Evolutionary conservation across 2,888 invertebrate genomes (phyloP), one percentile per base, ranked within the genome.

Genomic region (Aricia artaxerxes): DNA sequence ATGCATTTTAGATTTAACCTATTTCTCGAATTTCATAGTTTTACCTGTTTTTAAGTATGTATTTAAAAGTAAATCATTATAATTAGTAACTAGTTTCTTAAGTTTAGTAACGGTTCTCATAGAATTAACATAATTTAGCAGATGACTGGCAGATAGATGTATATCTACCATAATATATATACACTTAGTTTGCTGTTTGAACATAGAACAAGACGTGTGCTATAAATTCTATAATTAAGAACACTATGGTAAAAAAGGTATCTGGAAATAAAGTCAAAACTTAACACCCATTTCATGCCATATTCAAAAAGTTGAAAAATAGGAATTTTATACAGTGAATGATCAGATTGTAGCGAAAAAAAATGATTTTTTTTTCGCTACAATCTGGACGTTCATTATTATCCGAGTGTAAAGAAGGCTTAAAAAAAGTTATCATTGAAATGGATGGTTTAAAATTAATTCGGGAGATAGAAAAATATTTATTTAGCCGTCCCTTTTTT

Each of bases 71-170:
- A 69, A 35, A 38, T 69, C 16, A 35, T 38, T 69, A 35, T 69
- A 69, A 69, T 69, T 69, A 69, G 35, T 69, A 35, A 69, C 69
- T 35, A 35, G 35, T 69, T 64, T 4, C 31, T 11, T 31, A 64
- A 9, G 35, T 69, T 64, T 13, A 44, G 44, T 44, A 69, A 31
- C 35, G 69, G 35, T 31, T 35, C 13, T 69, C 4, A 69, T 69
- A 69, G 13, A 5, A 69, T 38, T 35, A 69, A 69, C 69, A 69
- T 69, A 13, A 69, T 69, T 35, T 35, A 69, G 69, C 69, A 69
- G 69, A 69, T 69, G 69, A 1, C 31, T 35, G 35, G 69, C 69
- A 69, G 69, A 69, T 69, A 69, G 69, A 69, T 69, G 35, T 69
- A 38, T 16, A 16, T 57, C 35, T 35, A 31, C 11, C 13, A 31